phyloP scores from a whole-genome alignment of 2,888 invertebrate species.

The Cephus nigrinus region DNA sequence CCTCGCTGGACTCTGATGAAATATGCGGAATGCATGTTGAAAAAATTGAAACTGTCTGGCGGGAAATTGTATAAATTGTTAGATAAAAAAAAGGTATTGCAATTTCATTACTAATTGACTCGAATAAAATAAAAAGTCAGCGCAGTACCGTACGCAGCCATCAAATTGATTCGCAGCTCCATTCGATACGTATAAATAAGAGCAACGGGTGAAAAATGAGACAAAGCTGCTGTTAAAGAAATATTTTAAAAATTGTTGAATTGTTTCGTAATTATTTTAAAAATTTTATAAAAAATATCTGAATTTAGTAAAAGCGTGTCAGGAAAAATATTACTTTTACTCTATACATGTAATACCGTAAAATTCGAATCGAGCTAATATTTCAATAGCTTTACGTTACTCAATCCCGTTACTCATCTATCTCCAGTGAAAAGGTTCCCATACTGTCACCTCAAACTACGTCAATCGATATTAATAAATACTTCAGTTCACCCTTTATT shows the following conservation, averaged over 20 bases:
- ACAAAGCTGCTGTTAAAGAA: no score
- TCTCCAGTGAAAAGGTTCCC: background rate
- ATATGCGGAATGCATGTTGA: background rate
- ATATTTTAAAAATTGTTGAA: no score
- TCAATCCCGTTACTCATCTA: background rate
- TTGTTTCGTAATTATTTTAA: no score
- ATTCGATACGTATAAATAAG: no score
- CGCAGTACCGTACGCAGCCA: no score
- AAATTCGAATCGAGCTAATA: background rate
- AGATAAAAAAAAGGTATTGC: background rate
- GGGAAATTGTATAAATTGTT: background rate
- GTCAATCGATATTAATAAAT: slow-evolving; percentile 7
- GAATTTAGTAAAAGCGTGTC: no score
- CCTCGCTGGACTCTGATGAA: background rate
- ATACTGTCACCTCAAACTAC: background rate
- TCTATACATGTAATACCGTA: background rate
- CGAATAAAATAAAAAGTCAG: no score
- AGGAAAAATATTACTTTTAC: no score
- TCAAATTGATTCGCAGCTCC: no score
- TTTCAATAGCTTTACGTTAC: background rate
- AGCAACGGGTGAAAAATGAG: no score
- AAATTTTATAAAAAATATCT: no score
- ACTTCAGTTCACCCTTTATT: slow-evolving; percentile 4
- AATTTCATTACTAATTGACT: background rate
- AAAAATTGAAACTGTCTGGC: background rate